Conservation (phyloP, 2,797 vertebrate species). For the Myotis findleyi region DNA sequence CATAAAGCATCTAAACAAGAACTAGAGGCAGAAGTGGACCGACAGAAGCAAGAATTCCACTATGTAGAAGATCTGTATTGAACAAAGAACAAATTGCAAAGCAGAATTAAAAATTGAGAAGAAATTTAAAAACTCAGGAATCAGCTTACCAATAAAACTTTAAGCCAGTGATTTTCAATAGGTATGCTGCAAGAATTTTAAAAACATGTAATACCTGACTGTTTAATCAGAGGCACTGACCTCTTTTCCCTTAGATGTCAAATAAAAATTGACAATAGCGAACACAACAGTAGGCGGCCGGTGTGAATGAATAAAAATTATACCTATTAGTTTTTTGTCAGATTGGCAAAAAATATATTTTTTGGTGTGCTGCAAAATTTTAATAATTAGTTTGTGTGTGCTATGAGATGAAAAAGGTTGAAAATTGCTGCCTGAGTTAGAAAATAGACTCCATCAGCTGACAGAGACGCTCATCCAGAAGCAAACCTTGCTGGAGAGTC, state of each 20-base stretch:
- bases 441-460: slow-evolving; percentile 96
- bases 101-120: slow-evolving; percentile 96
- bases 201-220: not conserved
- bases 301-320: too few species aligned
- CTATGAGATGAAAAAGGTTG: too few species aligned
- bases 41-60: slow-evolving; percentile 96
- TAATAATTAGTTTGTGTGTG: too few species aligned
- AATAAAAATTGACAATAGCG: too few species aligned
- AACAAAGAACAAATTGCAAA: slow-evolving; percentile 94
- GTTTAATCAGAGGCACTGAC: too few species aligned
- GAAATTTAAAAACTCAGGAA: slow-evolving; percentile 99
- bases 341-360: too few species aligned
- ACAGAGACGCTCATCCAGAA: slow-evolving; percentile 99
- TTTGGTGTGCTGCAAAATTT: too few species aligned
- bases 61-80: slow-evolving; percentile 95
- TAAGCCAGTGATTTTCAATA: not conserved
- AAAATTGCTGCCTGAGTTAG: slow-evolving; percentile 88
- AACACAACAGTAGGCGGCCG: too few species aligned
- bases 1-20: slow-evolving; percentile 93
- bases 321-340: too few species aligned
- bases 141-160: slow-evolving; percentile 97
- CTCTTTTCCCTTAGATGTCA: too few species aligned
- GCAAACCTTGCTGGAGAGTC: slow-evolving; percentile 91
- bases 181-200: not conserved
- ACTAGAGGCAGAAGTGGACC: slow-evolving; percentile 93